Conservation (phyloP, 2,888 invertebrate species). For the Trichogramma evanescens region DNA sequence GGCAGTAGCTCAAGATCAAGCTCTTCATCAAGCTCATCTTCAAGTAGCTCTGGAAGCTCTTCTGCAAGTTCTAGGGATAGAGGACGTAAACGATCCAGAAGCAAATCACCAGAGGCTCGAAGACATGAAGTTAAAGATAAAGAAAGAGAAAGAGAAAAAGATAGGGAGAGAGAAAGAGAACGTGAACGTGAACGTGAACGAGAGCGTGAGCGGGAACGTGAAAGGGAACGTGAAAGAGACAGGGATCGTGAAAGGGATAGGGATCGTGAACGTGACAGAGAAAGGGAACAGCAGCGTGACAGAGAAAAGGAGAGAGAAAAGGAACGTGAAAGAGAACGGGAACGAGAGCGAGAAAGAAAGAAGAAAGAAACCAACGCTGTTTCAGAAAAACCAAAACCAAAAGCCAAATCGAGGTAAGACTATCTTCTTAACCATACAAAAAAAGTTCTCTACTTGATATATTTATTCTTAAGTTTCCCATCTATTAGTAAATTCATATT, state of each 20-base stretch:
- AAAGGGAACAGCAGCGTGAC: constrained; percentile 43
- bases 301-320: constrained; percentile 37
- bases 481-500: neutral
- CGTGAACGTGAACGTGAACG: constrained; percentile 38
- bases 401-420: constrained; percentile 42
- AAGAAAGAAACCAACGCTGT: constrained; percentile 40
- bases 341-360: constrained; percentile 44
- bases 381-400: constrained; percentile 44
- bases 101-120: constrained; percentile 43
- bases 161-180: constrained; percentile 45
- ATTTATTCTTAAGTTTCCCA: neutral
- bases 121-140: constrained; percentile 48
- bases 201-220: constrained; percentile 41
- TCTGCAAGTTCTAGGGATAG: constrained; percentile 56
- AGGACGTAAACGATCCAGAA: constrained; percentile 53
- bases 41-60: constrained; percentile 64
- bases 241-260: constrained; percentile 32
- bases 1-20: constrained; percentile 58
- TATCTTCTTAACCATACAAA: neutral
- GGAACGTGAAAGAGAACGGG: constrained; percentile 43
- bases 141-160: constrained; percentile 48
- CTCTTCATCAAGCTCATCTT: constrained; percentile 70
- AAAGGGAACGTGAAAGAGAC: constrained; percentile 23
- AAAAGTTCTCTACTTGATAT: neutral
- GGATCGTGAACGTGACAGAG: constrained; percentile 30